A percentile compares a stretch with the other conserved stretches of the same genome.
Conservation (phyloP, 2,113 vertebrate genomes). For the Pomatorhinus ruficollis region DNA sequence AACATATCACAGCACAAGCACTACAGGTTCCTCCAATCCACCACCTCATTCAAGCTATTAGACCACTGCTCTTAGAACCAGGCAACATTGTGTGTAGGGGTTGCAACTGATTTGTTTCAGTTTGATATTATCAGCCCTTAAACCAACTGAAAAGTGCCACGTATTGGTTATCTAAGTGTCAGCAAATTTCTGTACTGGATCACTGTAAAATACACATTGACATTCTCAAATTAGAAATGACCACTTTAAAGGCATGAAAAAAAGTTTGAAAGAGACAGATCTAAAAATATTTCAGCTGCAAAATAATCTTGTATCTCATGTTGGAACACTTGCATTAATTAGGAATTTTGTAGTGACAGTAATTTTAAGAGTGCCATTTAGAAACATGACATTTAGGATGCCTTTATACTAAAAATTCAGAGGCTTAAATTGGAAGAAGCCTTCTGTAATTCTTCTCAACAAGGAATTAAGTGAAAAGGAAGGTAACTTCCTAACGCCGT, state of each 20-base stretch:
- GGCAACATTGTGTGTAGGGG: not conserved
- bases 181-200: not conserved
- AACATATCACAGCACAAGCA: not conserved
- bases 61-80: not conserved
- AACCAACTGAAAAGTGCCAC: not conserved
- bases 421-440: not conserved
- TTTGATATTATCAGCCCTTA: not conserved
- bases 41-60: not conserved
- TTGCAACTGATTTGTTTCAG: not conserved
- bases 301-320: not conserved
- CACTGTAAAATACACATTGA: not conserved
- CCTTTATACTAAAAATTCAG: not conserved
- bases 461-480: not conserved
- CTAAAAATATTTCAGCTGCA: constrained; percentile 54
- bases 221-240: constrained; percentile 36
- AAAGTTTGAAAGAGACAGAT: not conserved
- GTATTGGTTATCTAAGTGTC: not conserved
- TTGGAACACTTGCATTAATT: constrained; percentile 40
- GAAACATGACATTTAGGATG: constrained; percentile 42
- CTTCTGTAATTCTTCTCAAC: not conserved
- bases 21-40: not conserved
- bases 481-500: not conserved
- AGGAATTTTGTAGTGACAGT: constrained; percentile 49
- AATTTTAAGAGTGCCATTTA: constrained; percentile 40
- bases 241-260: not conserved